Percentiles rank a stretch among this genome's conserved stretches.
Evolutionary conservation across 2,797 vertebrate species (phyloP).

Genomic region (Odontamblyopus lacepedii): DNA sequence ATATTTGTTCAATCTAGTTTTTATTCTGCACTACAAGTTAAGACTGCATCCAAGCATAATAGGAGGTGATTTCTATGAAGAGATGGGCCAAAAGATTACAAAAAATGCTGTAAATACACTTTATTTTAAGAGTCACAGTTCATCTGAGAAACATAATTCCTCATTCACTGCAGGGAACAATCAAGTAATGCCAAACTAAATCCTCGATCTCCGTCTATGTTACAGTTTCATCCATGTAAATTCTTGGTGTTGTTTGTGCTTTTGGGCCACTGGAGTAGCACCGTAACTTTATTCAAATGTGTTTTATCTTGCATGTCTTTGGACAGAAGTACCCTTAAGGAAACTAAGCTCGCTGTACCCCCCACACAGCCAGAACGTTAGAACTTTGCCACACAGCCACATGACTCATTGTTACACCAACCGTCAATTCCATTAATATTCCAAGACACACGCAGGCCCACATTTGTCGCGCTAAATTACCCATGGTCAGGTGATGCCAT

Average conservation of each 20-base stretch:
- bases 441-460: neutral
- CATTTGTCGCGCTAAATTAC: neutral
- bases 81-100: neutral
- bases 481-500: conserved; percentile 4
- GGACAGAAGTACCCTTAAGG: neutral
- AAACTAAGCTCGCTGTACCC: neutral
- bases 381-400: neutral
- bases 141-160: too few relatives aligned
- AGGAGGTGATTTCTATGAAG: too few relatives aligned
- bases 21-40: too few relatives aligned
- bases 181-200: too few relatives aligned
- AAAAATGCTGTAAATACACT: neutral
- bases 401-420: neutral
- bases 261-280: too few relatives aligned
- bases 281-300: too few relatives aligned
- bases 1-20: too few relatives aligned
- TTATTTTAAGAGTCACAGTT: neutral
- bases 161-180: too few relatives aligned
- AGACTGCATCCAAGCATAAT: too few relatives aligned
- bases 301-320: neutral
- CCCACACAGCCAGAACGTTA: neutral
- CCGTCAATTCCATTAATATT: neutral
- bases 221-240: too few relatives aligned
- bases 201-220: too few relatives aligned
- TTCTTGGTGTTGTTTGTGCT: too few relatives aligned